Evolutionary conservation across 2,888 invertebrate species (phyloP).

Genomic region (Gastrophysa polygoni): DNA sequence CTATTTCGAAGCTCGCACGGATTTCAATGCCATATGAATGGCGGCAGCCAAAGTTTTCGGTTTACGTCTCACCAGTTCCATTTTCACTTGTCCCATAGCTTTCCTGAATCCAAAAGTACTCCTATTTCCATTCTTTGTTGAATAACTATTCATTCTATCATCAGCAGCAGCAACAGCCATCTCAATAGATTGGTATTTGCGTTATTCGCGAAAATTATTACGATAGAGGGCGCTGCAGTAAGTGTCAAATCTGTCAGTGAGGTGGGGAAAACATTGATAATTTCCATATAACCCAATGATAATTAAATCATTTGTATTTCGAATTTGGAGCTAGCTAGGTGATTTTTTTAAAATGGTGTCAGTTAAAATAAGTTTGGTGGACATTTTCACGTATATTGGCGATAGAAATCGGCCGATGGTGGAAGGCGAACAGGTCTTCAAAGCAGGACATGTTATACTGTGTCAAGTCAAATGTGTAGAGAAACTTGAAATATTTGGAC

Average conservation of each 20-base stretch:
- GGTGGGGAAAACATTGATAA: slow-evolving; percentile 11
- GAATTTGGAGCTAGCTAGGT: neutral
- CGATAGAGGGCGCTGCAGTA: slow-evolving; percentile 16
- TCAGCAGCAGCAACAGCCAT: too few species aligned
- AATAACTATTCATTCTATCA: too few species aligned
- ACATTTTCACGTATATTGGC: slow-evolving; percentile 15
- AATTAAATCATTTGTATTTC: slow-evolving; percentile 12
- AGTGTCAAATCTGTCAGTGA: slow-evolving; percentile 11
- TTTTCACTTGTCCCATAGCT: too few species aligned
- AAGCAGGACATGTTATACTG: slow-evolving; percentile 12
- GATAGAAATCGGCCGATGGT: slow-evolving; percentile 7
- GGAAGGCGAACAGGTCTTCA: slow-evolving; percentile 11
- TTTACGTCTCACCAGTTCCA: too few species aligned
- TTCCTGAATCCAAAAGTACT: too few species aligned
- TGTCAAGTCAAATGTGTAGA: slow-evolving; percentile 8
- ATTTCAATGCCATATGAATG: too few species aligned
- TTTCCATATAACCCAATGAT: slow-evolving; percentile 5
- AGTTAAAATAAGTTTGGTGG: slow-evolving; percentile 13
- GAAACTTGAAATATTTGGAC: slow-evolving; percentile 1
- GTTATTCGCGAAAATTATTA: neutral
- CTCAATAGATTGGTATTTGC: too few species aligned
- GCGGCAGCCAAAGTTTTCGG: too few species aligned
- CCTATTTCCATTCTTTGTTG: too few species aligned
- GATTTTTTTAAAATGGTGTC: neutral
- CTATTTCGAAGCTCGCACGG: too few species aligned